Evolutionary conservation across 2,113 vertebrate genomes (phyloP).

Genomic region (Gambusia affinis): DNA sequence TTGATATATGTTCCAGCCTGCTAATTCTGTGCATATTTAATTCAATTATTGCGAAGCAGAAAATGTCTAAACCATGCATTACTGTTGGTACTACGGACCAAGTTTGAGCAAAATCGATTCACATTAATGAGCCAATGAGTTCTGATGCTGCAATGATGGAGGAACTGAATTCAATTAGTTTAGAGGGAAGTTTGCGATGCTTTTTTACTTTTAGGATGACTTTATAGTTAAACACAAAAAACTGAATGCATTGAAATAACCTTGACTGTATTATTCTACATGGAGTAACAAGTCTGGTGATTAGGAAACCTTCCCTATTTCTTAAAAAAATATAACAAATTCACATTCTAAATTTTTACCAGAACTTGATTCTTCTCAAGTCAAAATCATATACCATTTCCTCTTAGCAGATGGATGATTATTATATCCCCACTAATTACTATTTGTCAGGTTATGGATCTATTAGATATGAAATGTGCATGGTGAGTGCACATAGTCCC

Average conservation of each 20-base stretch:
- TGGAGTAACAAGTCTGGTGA: background rate
- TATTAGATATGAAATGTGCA: background rate
- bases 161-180: background rate
- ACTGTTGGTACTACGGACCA: background rate
- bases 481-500: background rate
- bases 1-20: background rate
- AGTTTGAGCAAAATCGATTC: background rate
- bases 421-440: background rate
- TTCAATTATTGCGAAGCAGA: background rate
- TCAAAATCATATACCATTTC: background rate
- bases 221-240: background rate
- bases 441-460: background rate
- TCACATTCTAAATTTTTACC: background rate
- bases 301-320: background rate
- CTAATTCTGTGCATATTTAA: background rate
- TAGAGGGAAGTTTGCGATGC: background rate
- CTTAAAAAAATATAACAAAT: background rate
- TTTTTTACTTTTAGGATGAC: background rate
- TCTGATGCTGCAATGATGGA: background rate
- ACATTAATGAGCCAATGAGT: background rate
- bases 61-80: background rate
- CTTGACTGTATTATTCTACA: background rate
- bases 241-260: background rate
- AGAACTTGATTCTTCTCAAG: too few species aligned
- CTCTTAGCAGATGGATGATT: background rate